phyloP scores from a whole-genome alignment of 2,888 invertebrate species.

The Orthosia gracilis region DNA sequence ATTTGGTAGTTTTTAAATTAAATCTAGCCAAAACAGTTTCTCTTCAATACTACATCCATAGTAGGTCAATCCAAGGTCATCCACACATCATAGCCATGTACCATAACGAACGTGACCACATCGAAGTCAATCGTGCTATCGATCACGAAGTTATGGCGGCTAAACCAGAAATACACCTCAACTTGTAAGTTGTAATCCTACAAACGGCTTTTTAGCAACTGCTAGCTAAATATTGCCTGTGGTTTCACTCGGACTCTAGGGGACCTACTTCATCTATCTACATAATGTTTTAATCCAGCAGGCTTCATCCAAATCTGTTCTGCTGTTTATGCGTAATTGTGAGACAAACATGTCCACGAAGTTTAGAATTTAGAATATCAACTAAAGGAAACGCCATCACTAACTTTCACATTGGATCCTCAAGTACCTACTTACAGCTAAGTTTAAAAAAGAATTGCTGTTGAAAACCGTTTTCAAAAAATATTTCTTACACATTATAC shows the following conservation, averaged over 20 bases:
- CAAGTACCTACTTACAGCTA: too few species aligned
- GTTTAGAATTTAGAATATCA: too few species aligned
- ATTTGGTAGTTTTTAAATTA: not conserved
- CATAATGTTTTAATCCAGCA: not conserved
- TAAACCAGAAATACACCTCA: slow-evolving; percentile 28
- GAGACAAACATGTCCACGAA: too few species aligned
- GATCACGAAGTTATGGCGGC: slow-evolving; percentile 23
- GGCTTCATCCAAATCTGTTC: not conserved
- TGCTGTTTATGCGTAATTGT: not conserved
- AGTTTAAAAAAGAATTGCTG: too few species aligned
- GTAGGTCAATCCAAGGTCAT: slow-evolving; percentile 34
- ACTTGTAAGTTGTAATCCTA: not conserved
- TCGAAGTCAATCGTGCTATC: slow-evolving; percentile 33
- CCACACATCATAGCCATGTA: slow-evolving; percentile 10
- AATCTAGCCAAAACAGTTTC: not conserved
- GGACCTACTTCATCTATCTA: not conserved
- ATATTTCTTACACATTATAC: too few species aligned
- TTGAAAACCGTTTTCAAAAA: too few species aligned
- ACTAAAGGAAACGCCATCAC: too few species aligned
- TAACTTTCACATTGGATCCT: too few species aligned
- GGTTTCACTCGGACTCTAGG: not conserved
- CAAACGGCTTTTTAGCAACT: not conserved
- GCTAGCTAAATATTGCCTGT: not conserved
- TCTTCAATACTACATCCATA: not conserved
- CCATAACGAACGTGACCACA: slow-evolving; percentile 20